Conservation (phyloP, 2,888 invertebrate genomes). For the Drosophila macrospina region DNA sequence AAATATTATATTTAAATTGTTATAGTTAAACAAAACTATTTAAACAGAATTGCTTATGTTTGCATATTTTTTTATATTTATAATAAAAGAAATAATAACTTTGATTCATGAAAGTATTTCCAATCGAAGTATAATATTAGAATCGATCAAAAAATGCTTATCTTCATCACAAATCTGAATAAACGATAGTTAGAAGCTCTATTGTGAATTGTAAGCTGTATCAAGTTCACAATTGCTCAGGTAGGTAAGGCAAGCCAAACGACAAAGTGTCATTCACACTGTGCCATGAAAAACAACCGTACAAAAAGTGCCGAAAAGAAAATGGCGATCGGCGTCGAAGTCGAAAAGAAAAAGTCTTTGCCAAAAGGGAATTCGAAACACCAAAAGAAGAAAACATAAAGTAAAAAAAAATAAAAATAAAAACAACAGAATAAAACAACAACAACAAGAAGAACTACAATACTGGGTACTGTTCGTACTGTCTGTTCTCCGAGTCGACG, state of each 20-base stretch:
- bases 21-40: no score
- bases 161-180: neutral
- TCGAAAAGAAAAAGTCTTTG: constrained; percentile 58
- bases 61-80: no score
- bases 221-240: constrained; percentile 21
- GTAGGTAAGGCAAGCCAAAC: constrained; percentile 11
- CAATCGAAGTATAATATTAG: neutral
- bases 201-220: constrained; percentile 20
- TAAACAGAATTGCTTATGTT: no score
- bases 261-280: constrained; percentile 58
- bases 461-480: constrained; percentile 5
- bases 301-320: constrained; percentile 43
- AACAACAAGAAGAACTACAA: constrained; percentile 16
- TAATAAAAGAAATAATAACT: no score
- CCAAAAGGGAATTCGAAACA: constrained; percentile 27
- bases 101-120: neutral
- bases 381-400: constrained; percentile 2
- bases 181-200: no score
- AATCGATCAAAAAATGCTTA: neutral
- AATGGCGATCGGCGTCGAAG: constrained; percentile 34
- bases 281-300: constrained; percentile 44
- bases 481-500: constrained; percentile 53
- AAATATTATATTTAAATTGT: no score
- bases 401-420: constrained; percentile 17
- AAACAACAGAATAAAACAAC: constrained; percentile 13